Conservation (phyloP, 2,888 invertebrate species). For the Drosophila parthenogenetica region DNA sequence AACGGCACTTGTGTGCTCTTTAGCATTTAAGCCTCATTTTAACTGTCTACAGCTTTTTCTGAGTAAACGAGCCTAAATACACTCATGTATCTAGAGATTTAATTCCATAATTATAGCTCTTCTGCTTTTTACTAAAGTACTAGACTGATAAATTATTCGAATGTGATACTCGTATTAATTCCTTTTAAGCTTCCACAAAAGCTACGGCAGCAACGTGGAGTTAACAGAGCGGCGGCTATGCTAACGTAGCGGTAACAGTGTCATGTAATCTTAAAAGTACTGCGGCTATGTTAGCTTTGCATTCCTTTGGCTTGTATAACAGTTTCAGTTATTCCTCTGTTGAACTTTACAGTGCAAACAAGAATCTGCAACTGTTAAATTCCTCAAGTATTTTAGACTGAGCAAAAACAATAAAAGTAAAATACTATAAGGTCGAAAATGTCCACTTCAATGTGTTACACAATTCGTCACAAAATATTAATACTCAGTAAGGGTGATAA, state of each 20-base stretch:
- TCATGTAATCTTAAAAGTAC: not conserved
- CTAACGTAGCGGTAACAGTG: not conserved
- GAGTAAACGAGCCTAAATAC: not conserved
- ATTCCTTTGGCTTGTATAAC: not conserved
- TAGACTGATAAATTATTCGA: not conserved
- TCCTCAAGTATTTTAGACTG: not conserved
- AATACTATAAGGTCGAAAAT: conserved; percentile 4
- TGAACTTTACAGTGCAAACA: not conserved
- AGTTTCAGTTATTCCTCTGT: not conserved
- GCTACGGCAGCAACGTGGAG: not conserved
- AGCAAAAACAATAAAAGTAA: not conserved
- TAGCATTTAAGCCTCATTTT: conserved; percentile 6
- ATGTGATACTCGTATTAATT: not conserved
- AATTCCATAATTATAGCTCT: not conserved
- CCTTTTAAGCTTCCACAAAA: not conserved
- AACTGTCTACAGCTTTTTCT: conserved; percentile 2
- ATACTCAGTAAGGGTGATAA: conserved; percentile 11
- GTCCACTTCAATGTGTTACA: conserved; percentile 12
- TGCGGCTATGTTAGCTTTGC: not conserved
- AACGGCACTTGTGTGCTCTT: conserved; percentile 3
- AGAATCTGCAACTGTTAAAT: conserved; percentile 6
- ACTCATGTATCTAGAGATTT: not conserved
- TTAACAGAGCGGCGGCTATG: not conserved
- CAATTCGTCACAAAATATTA: conserved; percentile 10
- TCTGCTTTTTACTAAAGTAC: not conserved